A percentile compares a stretch with the other conserved stretches of the same genome.
These are phyloP conservation scores for Hylaea fasciaria DNA, from an alignment of 2,888 invertebrate species.

Conservation along the genomic window DNA sequence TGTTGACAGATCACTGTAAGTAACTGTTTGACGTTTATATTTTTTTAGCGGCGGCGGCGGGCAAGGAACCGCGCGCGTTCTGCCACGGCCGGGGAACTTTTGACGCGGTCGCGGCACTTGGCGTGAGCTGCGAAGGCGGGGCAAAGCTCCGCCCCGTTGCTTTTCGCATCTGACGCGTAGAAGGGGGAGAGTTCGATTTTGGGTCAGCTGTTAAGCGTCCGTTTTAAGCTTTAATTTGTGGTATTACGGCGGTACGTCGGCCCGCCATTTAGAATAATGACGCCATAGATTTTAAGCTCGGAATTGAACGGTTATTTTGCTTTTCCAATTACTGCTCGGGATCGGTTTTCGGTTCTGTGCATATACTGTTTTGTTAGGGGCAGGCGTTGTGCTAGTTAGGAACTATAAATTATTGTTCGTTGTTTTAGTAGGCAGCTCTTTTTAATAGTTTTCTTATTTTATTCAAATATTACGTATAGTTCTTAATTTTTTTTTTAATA, in stretches of 20 bases:
- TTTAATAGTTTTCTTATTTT: too few species aligned
- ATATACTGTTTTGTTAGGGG: not conserved
- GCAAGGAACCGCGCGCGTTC: slow-evolving; percentile 64
- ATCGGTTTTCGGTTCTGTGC: slow-evolving; percentile 7
- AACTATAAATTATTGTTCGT: too few species aligned
- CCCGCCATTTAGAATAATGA: slow-evolving; percentile 81
- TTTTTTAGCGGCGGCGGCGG: slow-evolving; percentile 46
- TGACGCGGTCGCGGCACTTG: slow-evolving; percentile 73
- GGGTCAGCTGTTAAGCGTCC: slow-evolving; percentile 84
- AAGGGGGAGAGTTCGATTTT: slow-evolving; percentile 69
- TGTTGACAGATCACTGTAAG: slow-evolving; percentile 46
- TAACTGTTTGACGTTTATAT: slow-evolving; percentile 59
- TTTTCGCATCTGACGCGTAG: slow-evolving; percentile 71
- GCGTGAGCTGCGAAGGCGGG: slow-evolving; percentile 73
- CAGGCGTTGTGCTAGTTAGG: too few species aligned
- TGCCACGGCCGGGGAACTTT: slow-evolving; percentile 75
- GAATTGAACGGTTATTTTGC: slow-evolving; percentile 66
- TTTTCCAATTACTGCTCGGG: slow-evolving; percentile 62
- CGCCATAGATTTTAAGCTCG: slow-evolving; percentile 66
- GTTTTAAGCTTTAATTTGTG: slow-evolving; percentile 85
- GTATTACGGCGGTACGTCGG: slow-evolving; percentile 75
- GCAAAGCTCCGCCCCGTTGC: slow-evolving; percentile 76
- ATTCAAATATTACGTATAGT: too few species aligned
- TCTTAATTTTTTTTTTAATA: too few species aligned
- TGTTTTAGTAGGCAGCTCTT: too few species aligned